phyloP scores from a whole-genome alignment of 2,797 vertebrate species.

The Anolis apletophallus region DNA sequence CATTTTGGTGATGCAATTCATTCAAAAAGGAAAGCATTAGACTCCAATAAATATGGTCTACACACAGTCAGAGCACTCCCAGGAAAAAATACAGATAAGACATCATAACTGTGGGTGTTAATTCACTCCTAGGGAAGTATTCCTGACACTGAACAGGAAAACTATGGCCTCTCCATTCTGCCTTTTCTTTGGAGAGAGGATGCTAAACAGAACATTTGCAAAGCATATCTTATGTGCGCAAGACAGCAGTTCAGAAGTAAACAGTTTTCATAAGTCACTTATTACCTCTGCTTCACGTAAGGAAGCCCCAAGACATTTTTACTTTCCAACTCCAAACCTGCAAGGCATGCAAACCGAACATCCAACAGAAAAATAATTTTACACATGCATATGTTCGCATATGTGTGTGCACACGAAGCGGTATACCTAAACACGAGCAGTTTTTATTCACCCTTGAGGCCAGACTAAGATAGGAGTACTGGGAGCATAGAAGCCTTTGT shows the following conservation, averaged over 20 bases:
- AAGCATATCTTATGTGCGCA: neutral
- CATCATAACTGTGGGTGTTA: neutral
- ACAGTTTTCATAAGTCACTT: neutral
- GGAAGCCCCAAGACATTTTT: neutral
- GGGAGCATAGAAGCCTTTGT: conserved; percentile 12
- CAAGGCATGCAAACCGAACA: neutral
- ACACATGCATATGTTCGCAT: neutral
- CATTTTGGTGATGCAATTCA: no score
- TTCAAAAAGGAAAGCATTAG: no score
- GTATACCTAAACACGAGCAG: rapidly evolving
- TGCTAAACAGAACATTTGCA: neutral
- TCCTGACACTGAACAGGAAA: neutral
- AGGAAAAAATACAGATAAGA: neutral
- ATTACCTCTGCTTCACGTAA: neutral
- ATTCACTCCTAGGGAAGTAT: neutral
- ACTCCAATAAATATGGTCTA: neutral
- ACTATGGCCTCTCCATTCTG: neutral
- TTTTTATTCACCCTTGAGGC: conserved; percentile 3
- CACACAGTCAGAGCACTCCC: neutral
- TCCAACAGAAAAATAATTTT: neutral
- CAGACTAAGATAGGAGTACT: neutral
- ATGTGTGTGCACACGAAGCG: neutral
- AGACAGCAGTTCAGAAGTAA: neutral
- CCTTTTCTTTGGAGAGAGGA: neutral
- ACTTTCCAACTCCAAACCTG: neutral